Conservation (phyloP, 1,140 invertebrate species). For the Drosophila ercepeae region DNA sequence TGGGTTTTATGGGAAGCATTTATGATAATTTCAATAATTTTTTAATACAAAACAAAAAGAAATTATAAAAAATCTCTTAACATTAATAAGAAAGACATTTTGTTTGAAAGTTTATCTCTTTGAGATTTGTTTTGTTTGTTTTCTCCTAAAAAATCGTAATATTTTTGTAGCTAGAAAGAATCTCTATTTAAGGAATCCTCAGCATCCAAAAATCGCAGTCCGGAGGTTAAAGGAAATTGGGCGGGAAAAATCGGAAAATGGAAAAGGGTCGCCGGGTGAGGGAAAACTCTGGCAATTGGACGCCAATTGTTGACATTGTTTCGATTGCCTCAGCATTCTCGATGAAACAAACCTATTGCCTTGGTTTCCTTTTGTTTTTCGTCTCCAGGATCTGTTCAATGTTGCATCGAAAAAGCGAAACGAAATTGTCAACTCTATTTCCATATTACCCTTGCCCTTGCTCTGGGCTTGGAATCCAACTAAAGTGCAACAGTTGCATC, state of each 20-base stretch:
- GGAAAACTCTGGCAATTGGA: conserved; percentile 16
- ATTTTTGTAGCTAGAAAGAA: no score
- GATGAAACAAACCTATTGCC: conserved; percentile 8
- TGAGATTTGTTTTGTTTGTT: background rate
- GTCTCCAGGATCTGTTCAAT: background rate
- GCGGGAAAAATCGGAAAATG: background rate
- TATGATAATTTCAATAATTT: no score
- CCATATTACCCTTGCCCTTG: conserved; percentile 4
- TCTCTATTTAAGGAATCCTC: background rate
- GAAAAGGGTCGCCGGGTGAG: background rate
- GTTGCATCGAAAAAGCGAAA: no score
- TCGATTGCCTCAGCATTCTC: conserved; percentile 11
- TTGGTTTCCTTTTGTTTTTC: background rate
- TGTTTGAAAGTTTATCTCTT: no score
- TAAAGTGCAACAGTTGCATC: conserved; percentile 52
- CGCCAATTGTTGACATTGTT: conserved; percentile 41
- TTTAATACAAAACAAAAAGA: no score
- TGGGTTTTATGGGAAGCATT: no score
- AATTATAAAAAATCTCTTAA: no score
- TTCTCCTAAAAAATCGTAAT: no score
- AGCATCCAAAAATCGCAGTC: background rate
- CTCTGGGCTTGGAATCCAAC: no score
- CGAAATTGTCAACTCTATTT: no score
- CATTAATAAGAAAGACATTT: no score
- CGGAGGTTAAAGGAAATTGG: background rate